phyloP scores from a whole-genome alignment of 2,888 invertebrate genomes.

The Eilema sororculum region DNA sequence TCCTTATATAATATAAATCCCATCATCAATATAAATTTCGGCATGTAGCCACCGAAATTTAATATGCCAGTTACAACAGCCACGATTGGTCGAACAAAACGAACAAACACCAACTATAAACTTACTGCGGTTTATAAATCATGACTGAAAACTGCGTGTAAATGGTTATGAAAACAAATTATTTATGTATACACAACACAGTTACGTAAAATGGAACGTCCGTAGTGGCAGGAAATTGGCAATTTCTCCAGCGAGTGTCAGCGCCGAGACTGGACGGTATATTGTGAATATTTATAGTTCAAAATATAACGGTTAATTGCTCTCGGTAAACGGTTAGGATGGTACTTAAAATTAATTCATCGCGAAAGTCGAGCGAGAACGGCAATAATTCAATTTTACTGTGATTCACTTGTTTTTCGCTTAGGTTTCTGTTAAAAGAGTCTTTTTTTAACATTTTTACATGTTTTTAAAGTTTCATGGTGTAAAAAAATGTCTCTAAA shows the following conservation, averaged over 20 bases:
- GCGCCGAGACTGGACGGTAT: constrained; percentile 43
- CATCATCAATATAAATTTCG: too few relatives aligned
- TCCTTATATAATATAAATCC: too few relatives aligned
- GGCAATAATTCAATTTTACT: constrained; percentile 12
- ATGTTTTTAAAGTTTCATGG: background rate
- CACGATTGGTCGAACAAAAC: constrained; percentile 7
- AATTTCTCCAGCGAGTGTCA: constrained; percentile 67
- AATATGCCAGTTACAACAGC: background rate
- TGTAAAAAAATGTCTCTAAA: background rate
- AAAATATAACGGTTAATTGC: constrained; percentile 49
- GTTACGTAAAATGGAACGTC: constrained; percentile 59
- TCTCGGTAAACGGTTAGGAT: constrained; percentile 45
- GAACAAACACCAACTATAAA: constrained; percentile 12
- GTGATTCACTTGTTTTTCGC: constrained; percentile 16
- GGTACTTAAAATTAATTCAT: constrained; percentile 46
- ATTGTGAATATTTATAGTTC: constrained; percentile 53
- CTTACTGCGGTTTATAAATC: constrained; percentile 29
- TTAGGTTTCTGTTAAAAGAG: background rate
- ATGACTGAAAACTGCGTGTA: constrained; percentile 42
- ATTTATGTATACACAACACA: constrained; percentile 51
- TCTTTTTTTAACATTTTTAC: background rate
- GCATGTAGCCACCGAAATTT: background rate
- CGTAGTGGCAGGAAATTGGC: constrained; percentile 75
- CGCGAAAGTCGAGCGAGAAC: constrained; percentile 24
- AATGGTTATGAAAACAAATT: constrained; percentile 62